phyloP scores from a whole-genome alignment of 2,113 vertebrate genomes.

The Genyomyrus donnyi region DNA sequence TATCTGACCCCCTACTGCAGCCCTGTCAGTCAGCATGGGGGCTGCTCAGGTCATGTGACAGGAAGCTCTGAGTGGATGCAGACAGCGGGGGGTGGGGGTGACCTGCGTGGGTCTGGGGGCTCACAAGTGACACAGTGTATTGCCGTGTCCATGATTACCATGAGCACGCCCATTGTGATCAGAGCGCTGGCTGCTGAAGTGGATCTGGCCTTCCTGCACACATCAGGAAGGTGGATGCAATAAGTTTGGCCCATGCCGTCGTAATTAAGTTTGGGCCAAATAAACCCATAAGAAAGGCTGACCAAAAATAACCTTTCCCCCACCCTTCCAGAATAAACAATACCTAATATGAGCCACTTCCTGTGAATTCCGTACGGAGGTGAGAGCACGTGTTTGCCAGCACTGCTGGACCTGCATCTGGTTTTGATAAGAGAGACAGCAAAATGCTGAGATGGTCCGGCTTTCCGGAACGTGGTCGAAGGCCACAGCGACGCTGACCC shows the following conservation, averaged over 20 bases:
- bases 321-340: conserved; percentile 5
- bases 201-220: not conserved
- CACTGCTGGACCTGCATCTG: not conserved
- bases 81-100: not conserved
- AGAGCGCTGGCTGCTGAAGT: not conserved
- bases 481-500: not conserved
- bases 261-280: not conserved
- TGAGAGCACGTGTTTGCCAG: conserved; percentile 10
- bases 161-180: not conserved
- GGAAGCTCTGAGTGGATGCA: not conserved
- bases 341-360: conserved; percentile 12
- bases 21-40: not conserved
- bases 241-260: not conserved
- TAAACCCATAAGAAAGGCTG: not conserved
- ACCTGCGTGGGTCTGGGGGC: not conserved
- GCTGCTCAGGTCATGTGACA: not conserved
- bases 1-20: not conserved
- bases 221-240: not conserved
- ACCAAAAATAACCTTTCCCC: not conserved
- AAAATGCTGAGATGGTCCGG: not conserved
- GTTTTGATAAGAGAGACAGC: not conserved
- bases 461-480: not conserved
- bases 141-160: not conserved
- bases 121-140: not conserved
- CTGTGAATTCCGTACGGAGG: conserved; percentile 8